These are phyloP conservation scores for Amazona vittata DNA, from an alignment of 2,113 vertebrate species.

Conservation along the genomic window DNA sequence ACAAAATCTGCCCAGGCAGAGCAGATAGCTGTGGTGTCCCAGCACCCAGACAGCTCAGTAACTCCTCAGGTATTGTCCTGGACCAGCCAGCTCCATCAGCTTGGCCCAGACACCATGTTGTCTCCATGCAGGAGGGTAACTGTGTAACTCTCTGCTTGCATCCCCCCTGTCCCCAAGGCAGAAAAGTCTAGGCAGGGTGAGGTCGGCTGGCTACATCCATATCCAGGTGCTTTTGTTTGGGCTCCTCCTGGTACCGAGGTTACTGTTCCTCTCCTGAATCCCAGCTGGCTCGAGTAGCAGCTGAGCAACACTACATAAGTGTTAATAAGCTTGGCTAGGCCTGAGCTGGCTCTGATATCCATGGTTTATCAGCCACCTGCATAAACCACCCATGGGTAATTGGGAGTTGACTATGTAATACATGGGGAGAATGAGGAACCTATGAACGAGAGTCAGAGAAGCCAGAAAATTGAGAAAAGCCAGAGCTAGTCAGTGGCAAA, in stretches of 20 bases:
- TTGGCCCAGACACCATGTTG: rapidly evolving
- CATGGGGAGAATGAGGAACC: not conserved
- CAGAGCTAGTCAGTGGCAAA: not conserved
- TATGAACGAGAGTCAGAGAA: not conserved
- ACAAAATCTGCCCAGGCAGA: not conserved
- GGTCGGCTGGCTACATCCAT: rapidly evolving
- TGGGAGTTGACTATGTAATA: not conserved
- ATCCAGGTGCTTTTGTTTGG: not conserved
- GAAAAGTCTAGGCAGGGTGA: not conserved
- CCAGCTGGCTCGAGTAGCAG: not conserved
- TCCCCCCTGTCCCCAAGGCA: not conserved
- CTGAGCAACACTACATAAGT: not conserved
- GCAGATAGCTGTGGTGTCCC: not conserved
- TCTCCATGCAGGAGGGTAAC: not conserved
- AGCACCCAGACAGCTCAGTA: rapidly evolving
- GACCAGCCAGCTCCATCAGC: not conserved
- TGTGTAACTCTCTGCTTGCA: not conserved
- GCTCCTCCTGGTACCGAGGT: not conserved
- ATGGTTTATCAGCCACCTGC: not conserved
- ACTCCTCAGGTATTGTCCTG: not conserved
- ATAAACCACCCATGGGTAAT: not conserved
- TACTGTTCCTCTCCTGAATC: not conserved
- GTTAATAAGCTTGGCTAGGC: not conserved
- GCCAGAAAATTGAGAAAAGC: not conserved
- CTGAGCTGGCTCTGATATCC: not conserved